These are phyloP conservation scores for Rhopalosiphum maidis DNA, from an alignment of 1,140 invertebrate species.

Conservation along the genomic window DNA sequence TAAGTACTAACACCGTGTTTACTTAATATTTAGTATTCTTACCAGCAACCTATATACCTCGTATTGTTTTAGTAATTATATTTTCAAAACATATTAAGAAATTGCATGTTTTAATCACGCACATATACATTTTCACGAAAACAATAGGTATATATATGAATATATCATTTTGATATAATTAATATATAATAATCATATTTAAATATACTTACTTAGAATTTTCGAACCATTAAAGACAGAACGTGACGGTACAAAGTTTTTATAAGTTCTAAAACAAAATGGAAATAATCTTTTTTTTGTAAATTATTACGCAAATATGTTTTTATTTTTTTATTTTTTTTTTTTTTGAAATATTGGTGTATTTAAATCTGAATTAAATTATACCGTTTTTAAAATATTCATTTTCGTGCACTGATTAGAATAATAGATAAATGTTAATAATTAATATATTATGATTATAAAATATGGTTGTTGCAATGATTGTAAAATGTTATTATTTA, in stretches of 20 bases:
- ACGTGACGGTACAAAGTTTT: neutral
- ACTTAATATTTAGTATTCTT: neutral
- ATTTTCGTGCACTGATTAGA: no score
- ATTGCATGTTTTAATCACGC: no score
- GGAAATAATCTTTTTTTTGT: neutral
- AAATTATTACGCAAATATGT: neutral
- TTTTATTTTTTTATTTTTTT: neutral
- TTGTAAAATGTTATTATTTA: no score
- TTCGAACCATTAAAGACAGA: neutral
- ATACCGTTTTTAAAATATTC: neutral
- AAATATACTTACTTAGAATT: neutral
- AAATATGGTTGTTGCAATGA: no score
- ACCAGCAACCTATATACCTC: neutral
- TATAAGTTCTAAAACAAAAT: neutral
- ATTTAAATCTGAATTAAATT: neutral
- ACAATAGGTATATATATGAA: no score
- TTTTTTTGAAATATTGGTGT: neutral
- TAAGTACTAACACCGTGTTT: neutral
- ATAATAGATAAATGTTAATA: no score
- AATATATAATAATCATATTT: no score
- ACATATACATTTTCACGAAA: no score
- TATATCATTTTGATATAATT: no score
- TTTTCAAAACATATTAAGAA: neutral
- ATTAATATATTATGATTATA: no score
- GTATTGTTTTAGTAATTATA: neutral